Evolutionary conservation across 2,888 invertebrate genomes (phyloP).

Genomic region (Phyllotreta striolata): DNA sequence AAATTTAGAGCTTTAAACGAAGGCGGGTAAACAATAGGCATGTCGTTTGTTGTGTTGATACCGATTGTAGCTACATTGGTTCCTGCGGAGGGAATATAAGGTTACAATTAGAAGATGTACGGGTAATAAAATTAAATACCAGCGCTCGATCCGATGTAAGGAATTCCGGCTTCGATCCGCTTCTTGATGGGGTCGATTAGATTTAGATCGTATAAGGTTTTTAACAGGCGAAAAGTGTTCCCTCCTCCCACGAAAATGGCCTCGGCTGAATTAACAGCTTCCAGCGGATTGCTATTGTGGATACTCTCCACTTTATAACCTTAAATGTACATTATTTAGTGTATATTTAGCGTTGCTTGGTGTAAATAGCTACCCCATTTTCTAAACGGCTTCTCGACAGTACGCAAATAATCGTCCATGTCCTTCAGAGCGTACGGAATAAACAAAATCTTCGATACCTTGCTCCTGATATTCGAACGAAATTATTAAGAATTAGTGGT

Average conservation of each 20-base stretch:
- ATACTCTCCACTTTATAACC: conserved; percentile 71
- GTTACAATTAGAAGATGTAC: background rate
- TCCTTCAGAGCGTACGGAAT: conserved; percentile 78
- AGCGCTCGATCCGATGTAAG: conserved; percentile 82
- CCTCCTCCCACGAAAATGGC: conserved; percentile 83
- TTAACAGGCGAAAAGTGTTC: conserved; percentile 79
- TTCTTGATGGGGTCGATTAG: conserved; percentile 70
- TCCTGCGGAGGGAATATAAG: conserved; percentile 41
- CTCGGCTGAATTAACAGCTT: conserved; percentile 69
- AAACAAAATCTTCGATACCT: conserved; percentile 72
- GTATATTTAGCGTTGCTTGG: background rate
- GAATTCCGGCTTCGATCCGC: conserved; percentile 69
- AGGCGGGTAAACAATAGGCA: conserved; percentile 85
- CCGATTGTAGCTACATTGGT: conserved; percentile 83
- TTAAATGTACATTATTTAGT: conserved; percentile 38
- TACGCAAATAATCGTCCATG: conserved; percentile 71
- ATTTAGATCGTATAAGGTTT: conserved; percentile 73
- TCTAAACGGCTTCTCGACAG: conserved; percentile 66
- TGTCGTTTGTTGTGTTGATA: conserved; percentile 87
- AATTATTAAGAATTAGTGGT: background rate
- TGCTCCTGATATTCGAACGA: conserved; percentile 63
- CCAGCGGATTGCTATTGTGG: conserved; percentile 67
- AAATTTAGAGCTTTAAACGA: conserved; percentile 75
- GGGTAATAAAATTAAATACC: conserved; percentile 59
- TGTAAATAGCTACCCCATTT: conserved; percentile 66